Conservation (phyloP, 1,140 invertebrate species). For the Sarcophaga bullata region DNA sequence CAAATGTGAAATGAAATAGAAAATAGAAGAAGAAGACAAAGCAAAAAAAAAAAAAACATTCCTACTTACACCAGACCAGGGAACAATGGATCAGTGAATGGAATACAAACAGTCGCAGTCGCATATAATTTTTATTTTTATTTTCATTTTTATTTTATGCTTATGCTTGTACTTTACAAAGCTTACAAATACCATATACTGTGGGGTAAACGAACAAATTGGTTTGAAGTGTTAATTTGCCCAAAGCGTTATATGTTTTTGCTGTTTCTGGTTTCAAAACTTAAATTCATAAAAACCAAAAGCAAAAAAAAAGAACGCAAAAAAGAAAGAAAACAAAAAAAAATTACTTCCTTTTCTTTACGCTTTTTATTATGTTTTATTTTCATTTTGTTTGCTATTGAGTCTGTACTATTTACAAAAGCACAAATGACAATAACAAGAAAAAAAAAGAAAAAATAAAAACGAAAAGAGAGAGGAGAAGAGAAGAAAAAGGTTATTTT, state of each 20-base stretch:
- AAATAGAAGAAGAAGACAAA: neutral
- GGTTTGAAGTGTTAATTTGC: slow-evolving; percentile 38
- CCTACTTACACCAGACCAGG: neutral
- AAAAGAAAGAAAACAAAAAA: neutral
- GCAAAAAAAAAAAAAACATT: neutral
- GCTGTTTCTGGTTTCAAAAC: slow-evolving; percentile 20
- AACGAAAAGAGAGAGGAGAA: too few relatives aligned
- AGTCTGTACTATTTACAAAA: slow-evolving; percentile 10
- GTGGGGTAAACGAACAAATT: slow-evolving; percentile 17
- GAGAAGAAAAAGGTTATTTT: neutral
- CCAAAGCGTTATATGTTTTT: slow-evolving; percentile 7
- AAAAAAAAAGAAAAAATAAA: neutral
- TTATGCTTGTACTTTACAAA: neutral
- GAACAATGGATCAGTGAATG: slow-evolving; percentile 2
- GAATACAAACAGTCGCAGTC: neutral
- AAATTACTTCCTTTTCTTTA: slow-evolving; percentile 33
- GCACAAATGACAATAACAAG: slow-evolving; percentile 7
- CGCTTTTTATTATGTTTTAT: slow-evolving; percentile 6
- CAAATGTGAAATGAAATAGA: neutral
- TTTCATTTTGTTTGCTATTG: neutral
- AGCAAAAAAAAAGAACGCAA: neutral
- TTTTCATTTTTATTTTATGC: neutral
- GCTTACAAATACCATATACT: neutral
- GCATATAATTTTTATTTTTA: neutral
- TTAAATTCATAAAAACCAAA: neutral